phyloP scores from a whole-genome alignment of 1,140 invertebrate genomes.

The Sitodiplosis mosellana region DNA sequence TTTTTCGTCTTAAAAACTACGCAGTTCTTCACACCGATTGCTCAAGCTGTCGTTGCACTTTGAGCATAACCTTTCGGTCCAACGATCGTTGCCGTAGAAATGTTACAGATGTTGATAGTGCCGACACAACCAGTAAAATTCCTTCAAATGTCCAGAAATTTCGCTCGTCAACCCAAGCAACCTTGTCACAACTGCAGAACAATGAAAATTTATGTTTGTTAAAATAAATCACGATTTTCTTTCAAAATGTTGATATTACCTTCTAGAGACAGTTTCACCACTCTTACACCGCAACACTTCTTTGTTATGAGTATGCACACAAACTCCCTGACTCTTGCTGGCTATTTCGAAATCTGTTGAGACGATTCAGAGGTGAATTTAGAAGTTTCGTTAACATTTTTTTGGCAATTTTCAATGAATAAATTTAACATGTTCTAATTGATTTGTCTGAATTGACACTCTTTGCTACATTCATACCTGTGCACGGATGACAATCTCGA shows the following conservation, averaged over 20 bases:
- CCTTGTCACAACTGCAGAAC: conserved; percentile 39
- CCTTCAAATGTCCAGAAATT: conserved; percentile 72
- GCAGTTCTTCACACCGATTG: conserved; percentile 22
- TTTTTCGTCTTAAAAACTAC: background rate
- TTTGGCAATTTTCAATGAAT: background rate
- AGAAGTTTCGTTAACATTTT: too few relatives aligned
- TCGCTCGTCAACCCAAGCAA: conserved; percentile 51
- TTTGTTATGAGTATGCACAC: conserved; percentile 48
- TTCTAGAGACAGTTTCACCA: conserved; percentile 47
- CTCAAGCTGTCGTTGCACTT: conserved; percentile 29
- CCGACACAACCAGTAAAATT: conserved; percentile 44
- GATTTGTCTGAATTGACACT: too few relatives aligned
- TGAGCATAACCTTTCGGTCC: conserved; percentile 25
- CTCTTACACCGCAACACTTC: conserved; percentile 47
- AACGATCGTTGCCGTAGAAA: conserved; percentile 17
- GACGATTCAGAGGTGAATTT: conserved; percentile 7
- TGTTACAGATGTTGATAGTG: conserved; percentile 32
- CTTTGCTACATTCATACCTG: conserved; percentile 36
- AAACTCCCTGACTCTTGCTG: conserved; percentile 48
- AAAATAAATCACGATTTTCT: background rate
- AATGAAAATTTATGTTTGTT: too few relatives aligned
- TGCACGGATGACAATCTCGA: conserved; percentile 60
- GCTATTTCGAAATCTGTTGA: conserved; percentile 45
- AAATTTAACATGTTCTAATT: background rate
- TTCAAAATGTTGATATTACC: conserved; percentile 22